phyloP scores from a whole-genome alignment of 2,888 invertebrate genomes.

The Nemapogon koenigi region DNA sequence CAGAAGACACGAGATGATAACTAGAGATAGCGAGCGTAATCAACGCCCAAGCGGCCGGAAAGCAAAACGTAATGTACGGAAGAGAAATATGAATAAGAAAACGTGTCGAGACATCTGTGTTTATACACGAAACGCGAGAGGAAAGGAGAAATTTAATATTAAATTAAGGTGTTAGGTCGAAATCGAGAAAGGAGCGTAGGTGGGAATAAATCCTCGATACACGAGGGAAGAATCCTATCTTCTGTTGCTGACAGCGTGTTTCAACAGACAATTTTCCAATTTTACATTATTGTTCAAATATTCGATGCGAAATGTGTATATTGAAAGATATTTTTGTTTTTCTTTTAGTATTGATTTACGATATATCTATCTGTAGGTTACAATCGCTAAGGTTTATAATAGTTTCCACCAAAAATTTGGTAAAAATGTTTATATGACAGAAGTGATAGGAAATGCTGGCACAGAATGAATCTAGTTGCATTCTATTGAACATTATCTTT shows the following conservation, averaged over 20 bases:
- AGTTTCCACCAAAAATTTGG: too few species aligned
- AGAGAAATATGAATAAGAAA: conserved; percentile 56
- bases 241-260: conserved; percentile 48
- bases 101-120: conserved; percentile 50
- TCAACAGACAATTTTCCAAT: conserved; percentile 15
- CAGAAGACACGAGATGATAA: conserved; percentile 15
- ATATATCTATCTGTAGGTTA: too few species aligned
- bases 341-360: too few species aligned
- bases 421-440: too few species aligned
- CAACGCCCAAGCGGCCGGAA: conserved; percentile 20
- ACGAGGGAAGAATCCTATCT: conserved; percentile 37
- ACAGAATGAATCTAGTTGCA: too few species aligned
- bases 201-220: conserved; percentile 58
- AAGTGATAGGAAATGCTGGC: too few species aligned
- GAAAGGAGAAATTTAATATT: conserved; percentile 59
- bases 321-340: too few species aligned
- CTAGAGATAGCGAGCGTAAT: conserved; percentile 25
- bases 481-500: too few species aligned
- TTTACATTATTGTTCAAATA: too few species aligned
- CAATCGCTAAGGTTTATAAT: too few species aligned
- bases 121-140: conserved; percentile 31
- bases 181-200: conserved; percentile 55
- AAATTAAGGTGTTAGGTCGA: conserved; percentile 59
- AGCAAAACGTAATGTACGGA: conserved; percentile 30
- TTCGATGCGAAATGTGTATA: too few species aligned